phyloP scores from a whole-genome alignment of 2,888 invertebrate genomes.

The Scaptomyza polygonia region DNA sequence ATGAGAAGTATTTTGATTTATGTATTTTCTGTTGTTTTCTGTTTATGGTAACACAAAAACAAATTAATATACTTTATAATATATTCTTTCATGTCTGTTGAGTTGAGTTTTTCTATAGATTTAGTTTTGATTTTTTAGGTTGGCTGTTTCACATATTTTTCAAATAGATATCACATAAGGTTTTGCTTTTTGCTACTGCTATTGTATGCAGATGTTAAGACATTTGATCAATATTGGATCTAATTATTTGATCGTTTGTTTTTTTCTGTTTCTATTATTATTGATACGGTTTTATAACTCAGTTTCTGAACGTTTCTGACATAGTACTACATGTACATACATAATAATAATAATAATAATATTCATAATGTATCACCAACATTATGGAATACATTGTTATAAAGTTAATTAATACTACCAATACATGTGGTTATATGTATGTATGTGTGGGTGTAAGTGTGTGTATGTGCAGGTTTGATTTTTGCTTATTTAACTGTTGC shows the following conservation, averaged over 20 bases:
- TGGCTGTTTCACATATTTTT: conserved; percentile 68
- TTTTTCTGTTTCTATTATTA: conserved; percentile 4
- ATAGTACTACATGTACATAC: conserved; percentile 2
- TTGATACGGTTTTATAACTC: conserved; percentile 30
- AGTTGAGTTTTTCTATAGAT: conserved; percentile 26
- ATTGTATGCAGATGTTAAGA: conserved; percentile 34
- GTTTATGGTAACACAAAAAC: conserved; percentile 22
- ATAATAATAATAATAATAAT: conserved; percentile 20
- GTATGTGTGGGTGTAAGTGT: conserved; percentile 19
- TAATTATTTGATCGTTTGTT: conserved; percentile 11
- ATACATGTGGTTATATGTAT: conserved; percentile 11
- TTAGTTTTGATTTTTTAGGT: conserved; percentile 29
- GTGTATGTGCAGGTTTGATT: conserved; percentile 11
- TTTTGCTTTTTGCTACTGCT: conserved; percentile 61
- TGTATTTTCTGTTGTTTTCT: background rate
- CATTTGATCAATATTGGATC: conserved; percentile 8
- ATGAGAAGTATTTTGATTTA: background rate
- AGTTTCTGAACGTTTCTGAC: conserved; percentile 29
- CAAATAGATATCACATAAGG: conserved; percentile 71
- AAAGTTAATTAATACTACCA: conserved; percentile 34
- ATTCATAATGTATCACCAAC: conserved; percentile 24
- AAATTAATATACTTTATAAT: conserved; percentile 12
- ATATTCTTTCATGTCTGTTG: conserved; percentile 9
- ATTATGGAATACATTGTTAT: conserved; percentile 21
- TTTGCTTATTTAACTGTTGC: conserved; percentile 34